A percentile compares a stretch with the other conserved stretches of the same genome.
Evolutionary conservation across 2,113 vertebrate genomes (phyloP).

Genomic region (Tychaedon coryphoeus): DNA sequence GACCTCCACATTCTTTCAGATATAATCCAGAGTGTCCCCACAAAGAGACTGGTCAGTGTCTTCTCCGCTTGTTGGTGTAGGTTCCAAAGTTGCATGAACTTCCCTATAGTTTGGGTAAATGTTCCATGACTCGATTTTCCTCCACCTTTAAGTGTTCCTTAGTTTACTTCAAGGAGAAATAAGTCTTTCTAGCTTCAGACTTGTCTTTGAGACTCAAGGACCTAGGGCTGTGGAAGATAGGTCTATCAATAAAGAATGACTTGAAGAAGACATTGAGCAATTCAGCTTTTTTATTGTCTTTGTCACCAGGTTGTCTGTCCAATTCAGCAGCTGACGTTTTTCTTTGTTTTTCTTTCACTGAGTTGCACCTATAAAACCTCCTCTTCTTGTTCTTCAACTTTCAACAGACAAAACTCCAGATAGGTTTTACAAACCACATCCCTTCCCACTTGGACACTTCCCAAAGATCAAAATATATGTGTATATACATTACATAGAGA

Average conservation of each 20-base stretch:
- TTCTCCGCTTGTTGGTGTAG: not conserved
- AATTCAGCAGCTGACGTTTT: not conserved
- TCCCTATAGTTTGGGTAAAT: not conserved
- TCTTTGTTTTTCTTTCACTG: not conserved
- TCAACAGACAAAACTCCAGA: not conserved
- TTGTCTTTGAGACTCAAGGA: not conserved
- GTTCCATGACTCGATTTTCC: not conserved
- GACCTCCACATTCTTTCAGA: not conserved
- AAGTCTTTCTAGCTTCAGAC: not conserved
- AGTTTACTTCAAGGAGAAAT: not conserved
- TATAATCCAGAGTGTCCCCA: not conserved
- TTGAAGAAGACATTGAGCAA: not conserved
- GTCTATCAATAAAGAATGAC: not conserved
- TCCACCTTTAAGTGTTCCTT: not conserved
- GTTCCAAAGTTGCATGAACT: not conserved
- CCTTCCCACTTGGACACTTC: not conserved
- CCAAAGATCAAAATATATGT: not conserved
- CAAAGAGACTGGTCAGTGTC: not conserved
- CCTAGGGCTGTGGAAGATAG: not conserved
- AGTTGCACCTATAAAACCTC: not conserved
- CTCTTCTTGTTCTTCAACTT: not conserved
- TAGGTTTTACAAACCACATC: not conserved
- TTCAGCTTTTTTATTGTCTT: not conserved
- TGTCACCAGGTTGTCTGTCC: not conserved
- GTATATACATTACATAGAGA: too few species aligned